A percentile compares a stretch with the other conserved stretches of the same genome.
These are phyloP conservation scores for Diorhabda sublineata DNA, from an alignment of 1,140 invertebrate genomes.

Conservation along the genomic window DNA sequence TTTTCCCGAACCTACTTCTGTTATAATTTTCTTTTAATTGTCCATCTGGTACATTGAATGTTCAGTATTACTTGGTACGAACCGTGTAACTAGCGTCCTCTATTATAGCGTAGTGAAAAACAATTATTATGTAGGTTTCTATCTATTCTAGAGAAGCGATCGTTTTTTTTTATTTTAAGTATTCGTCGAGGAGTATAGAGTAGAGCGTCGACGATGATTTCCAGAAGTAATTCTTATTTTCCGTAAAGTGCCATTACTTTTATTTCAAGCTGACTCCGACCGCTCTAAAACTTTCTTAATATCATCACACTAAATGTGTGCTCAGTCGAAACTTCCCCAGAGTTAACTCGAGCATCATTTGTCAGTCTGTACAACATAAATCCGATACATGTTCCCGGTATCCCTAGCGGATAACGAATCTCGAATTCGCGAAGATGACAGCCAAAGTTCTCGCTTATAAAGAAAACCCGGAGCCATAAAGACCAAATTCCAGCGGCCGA, in stretches of 20 bases:
- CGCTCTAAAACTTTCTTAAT: constrained; percentile 30
- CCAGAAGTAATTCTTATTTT: not conserved
- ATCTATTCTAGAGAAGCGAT: too few relatives aligned
- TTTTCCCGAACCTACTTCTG: too few relatives aligned
- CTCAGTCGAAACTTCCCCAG: constrained; percentile 28
- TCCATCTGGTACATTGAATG: too few relatives aligned
- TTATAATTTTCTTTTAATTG: too few relatives aligned
- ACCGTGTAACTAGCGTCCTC: too few relatives aligned
- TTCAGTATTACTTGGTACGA: too few relatives aligned
- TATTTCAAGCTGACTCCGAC: constrained; percentile 10
- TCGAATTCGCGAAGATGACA: constrained; percentile 5
- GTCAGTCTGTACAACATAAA: constrained; percentile 38
- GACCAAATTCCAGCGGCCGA: constrained; percentile 5
- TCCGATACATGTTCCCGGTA: constrained; percentile 31
- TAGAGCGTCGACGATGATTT: not conserved
- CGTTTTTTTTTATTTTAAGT: not conserved
- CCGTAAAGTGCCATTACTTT: constrained; percentile 11
- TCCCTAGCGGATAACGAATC: constrained; percentile 20
- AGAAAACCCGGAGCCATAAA: constrained; percentile 11
- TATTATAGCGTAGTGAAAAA: too few relatives aligned
- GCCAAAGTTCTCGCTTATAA: constrained; percentile 3
- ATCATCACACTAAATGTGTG: constrained; percentile 38
- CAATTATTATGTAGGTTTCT: too few relatives aligned
- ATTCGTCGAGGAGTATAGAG: not conserved
- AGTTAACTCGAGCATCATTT: constrained; percentile 38